These are phyloP conservation scores for Anthophora plumipes DNA, from an alignment of 2,888 invertebrate species.

Conservation along the genomic window DNA sequence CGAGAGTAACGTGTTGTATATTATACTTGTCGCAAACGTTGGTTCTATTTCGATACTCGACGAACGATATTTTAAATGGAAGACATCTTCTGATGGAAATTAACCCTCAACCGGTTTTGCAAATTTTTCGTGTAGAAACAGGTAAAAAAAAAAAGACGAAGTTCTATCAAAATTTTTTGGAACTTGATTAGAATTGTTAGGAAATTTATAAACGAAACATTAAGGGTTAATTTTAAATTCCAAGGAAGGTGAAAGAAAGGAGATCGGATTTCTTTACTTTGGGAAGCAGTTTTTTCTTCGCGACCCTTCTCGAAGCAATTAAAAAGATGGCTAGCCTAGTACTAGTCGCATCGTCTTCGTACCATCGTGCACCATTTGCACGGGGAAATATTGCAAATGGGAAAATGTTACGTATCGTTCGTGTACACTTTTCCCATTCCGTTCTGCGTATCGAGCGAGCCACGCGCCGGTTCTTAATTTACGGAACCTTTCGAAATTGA, in stretches of 20 bases:
- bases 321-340: background rate
- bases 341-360: background rate
- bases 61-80: background rate
- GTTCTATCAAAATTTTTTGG: no score
- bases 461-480: conserved; percentile 11
- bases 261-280: background rate
- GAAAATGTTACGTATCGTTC: background rate
- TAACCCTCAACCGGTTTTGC: no score
- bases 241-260: background rate
- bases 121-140: no score
- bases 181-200: no score
- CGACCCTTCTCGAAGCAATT: background rate
- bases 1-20: background rate
- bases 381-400: background rate
- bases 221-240: no score
- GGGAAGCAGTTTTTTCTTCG: background rate
- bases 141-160: no score
- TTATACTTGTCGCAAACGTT: conserved; percentile 1
- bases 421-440: background rate
- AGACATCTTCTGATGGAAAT: background rate
- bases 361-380: background rate
- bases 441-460: background rate
- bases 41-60: background rate
- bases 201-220: no score
- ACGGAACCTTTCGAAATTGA: conserved; percentile 17